phyloP scores from a whole-genome alignment of 2,888 invertebrate species.

The Drosophila mimetica region DNA sequence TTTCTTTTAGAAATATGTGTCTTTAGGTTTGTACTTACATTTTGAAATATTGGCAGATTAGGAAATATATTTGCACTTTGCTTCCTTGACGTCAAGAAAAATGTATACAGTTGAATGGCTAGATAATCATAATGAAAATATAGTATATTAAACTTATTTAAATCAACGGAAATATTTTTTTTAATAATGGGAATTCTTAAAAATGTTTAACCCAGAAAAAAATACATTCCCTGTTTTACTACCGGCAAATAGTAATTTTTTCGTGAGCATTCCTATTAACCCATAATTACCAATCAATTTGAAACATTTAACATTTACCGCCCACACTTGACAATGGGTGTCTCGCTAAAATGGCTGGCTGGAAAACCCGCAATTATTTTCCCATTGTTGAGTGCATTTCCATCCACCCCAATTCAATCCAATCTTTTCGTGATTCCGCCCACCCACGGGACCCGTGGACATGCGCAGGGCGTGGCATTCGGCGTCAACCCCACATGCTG shows the following conservation, averaged over 20 bases:
- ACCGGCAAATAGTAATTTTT: neutral
- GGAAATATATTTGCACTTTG: neutral
- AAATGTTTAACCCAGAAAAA: neutral
- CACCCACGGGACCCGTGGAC: slow-evolving; percentile 20
- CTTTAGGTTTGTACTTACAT: slow-evolving; percentile 11
- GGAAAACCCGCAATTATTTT: slow-evolving; percentile 73
- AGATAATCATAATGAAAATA: neutral
- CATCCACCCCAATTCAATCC: slow-evolving; percentile 33
- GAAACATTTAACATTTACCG: slow-evolving; percentile 43
- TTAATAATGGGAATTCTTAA: too few species aligned
- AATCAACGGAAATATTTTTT: too few species aligned
- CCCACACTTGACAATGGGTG: slow-evolving; percentile 48
- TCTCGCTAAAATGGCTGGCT: slow-evolving; percentile 63
- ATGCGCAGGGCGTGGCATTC: slow-evolving; percentile 39
- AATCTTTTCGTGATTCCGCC: slow-evolving; percentile 1
- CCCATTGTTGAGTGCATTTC: slow-evolving; percentile 59
- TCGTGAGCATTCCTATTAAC: slow-evolving; percentile 13
- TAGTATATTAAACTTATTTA: neutral
- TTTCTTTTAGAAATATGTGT: neutral
- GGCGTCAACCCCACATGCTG: slow-evolving; percentile 57
- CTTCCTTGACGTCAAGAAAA: neutral
- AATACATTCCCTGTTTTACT: neutral
- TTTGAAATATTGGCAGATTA: neutral
- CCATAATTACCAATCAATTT: slow-evolving; percentile 46
- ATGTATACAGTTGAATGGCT: neutral